Base-by-base conservation (phyloP, 2,797 vertebrate species). In the Coregonus suidteri region DNA sequence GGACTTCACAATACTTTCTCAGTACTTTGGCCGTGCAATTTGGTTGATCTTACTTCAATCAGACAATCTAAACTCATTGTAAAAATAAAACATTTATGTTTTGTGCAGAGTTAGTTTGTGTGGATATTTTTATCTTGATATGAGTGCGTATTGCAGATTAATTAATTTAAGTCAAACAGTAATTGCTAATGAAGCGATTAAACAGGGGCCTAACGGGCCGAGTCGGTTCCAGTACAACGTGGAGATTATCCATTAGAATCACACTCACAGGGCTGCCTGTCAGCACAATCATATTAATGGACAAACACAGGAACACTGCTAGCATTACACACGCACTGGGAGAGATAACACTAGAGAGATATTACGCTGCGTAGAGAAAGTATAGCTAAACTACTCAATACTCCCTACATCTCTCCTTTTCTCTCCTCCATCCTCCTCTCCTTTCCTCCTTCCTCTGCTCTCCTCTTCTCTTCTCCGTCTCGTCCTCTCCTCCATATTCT, bases 101-200 rank as follows among this genome's bases (percentile, higher is more conserved):
- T 20, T 20, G 59, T 62, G 59, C 59, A n/a, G 20, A 25, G 7
- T 62, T 62, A 62, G 59, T 25, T 25, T 62, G 59, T n/a, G 54
- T 62, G 59, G 4, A 25, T 1, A 41, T 20, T 2, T 25, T 62
- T 6, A 9, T 62, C 20, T 62, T 62, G 53, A 18, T 54, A 11
- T 62, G 20, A 20, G 20, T 62, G 59, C 7, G 59, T 62, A 25
- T 62, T 20, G 59, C n/a, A 9, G n/a, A 11, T 25, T 11, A 7
- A 62, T 86, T 82, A 78, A 34, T 75, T 77, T 75, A 76, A 72
- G 73, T 86, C 70, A 77, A 75, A 77, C 72, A 78, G 83, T 84
- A 89, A 85, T 79, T 77, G 84, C 85, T 85, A 85, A 85, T 82
- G 82, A 87, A 79, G 81, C 78, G 81, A 89, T 92, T 91, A 88